Evolutionary conservation across 2,888 invertebrate species (phyloP).

Genomic region (Andrena minutula): DNA sequence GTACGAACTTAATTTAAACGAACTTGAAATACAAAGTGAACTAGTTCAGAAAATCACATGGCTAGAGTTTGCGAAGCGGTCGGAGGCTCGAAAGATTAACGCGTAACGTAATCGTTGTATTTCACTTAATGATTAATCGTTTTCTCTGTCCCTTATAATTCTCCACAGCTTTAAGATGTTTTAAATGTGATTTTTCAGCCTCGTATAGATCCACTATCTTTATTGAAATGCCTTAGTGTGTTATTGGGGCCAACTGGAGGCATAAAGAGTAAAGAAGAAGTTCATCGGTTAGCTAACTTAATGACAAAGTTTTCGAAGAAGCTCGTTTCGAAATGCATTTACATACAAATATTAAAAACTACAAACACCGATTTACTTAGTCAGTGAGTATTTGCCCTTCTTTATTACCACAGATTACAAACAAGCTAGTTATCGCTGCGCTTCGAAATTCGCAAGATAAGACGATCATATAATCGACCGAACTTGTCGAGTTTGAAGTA

Average conservation of each 20-base stretch:
- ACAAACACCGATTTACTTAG: slow-evolving; percentile 93
- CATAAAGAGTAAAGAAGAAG: slow-evolving; percentile 94
- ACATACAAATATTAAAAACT: slow-evolving; percentile 95
- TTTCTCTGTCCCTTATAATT: not conserved
- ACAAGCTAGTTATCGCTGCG: not conserved
- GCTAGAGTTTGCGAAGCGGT: not conserved
- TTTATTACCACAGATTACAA: not conserved
- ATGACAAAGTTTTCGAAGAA: slow-evolving; percentile 98
- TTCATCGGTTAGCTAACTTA: slow-evolving; percentile 95
- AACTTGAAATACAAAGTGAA: not conserved
- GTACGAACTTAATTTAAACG: not conserved
- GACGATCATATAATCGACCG: not conserved
- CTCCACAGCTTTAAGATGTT: slow-evolving; percentile 16
- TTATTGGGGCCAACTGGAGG: slow-evolving; percentile 94
- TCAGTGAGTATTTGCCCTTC: slow-evolving; percentile 86
- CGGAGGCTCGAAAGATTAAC: not conserved
- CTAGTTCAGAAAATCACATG: not conserved
- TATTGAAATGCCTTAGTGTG: slow-evolving; percentile 95
- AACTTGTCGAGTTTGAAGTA: not conserved
- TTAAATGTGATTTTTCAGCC: slow-evolving; percentile 88
- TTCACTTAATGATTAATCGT: not conserved
- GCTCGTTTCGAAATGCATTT: slow-evolving; percentile 97
- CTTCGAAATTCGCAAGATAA: too few relatives aligned
- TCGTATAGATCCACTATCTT: slow-evolving; percentile 95
- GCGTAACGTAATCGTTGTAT: not conserved